Conservation (phyloP, 2,113 vertebrate genomes). For the Ancistrus triradiatus region DNA sequence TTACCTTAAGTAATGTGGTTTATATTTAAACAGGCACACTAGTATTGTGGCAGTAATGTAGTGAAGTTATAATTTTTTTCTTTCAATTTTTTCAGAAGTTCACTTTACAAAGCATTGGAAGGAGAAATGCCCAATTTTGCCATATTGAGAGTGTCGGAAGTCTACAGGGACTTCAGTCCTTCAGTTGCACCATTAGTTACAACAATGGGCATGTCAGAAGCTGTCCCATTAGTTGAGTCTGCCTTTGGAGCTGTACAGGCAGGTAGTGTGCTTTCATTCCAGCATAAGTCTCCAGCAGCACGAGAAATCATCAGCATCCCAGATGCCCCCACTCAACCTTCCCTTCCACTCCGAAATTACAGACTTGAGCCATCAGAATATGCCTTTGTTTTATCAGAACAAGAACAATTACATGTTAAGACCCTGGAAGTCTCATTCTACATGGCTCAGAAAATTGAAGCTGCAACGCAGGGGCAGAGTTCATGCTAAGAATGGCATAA, state of each 20-base stretch:
- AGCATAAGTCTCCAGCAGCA: conserved; percentile 18
- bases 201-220: no score
- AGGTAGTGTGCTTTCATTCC: conserved; percentile 14
- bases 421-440: conserved; percentile 7
- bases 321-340: background rate
- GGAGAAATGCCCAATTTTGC: conserved; percentile 22
- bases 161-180: conserved; percentile 16
- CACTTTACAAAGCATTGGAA: conserved; percentile 4
- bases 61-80: background rate
- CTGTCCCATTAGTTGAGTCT: conserved; percentile 11
- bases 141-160: conserved; percentile 15
- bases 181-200: conserved; percentile 5
- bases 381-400: conserved; percentile 12
- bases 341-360: conserved; percentile 18
- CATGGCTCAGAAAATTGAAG: conserved; percentile 20
- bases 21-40: background rate
- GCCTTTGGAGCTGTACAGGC: conserved; percentile 24
- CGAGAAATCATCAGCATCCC: conserved; percentile 21
- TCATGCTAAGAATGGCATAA: conserved; percentile 20
- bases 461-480: conserved; percentile 22
- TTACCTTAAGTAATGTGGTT: background rate
- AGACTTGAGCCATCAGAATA: conserved; percentile 12
- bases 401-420: conserved; percentile 13
- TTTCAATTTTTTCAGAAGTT: no score
- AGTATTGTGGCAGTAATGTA: conserved; percentile 13